Evolutionary conservation across 2,113 vertebrate genomes (phyloP), one percentile per base, ranked within the genome.

Genomic region (Haliaeetus leucogaster): DNA sequence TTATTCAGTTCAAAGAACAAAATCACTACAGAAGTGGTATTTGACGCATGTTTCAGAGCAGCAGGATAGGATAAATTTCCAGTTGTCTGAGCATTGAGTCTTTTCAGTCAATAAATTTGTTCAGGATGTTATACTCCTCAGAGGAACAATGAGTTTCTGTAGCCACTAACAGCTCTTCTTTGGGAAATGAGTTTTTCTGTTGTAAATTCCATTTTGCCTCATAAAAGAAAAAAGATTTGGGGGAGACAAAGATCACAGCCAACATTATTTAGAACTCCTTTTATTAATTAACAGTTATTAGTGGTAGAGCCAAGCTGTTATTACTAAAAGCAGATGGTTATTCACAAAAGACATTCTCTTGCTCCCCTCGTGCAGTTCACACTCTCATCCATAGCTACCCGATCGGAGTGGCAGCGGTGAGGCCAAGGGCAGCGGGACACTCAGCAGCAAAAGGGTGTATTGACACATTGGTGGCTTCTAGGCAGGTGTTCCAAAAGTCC

Each of bases 381-480:
- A 50, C 21, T 8, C 20, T 36, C 2, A 2, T 27, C 58, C 16
- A 8, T 21, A 73, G 67, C 23, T 29, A 42, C 48, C 9, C 1
- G 1, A 12, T 7, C 1, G 1, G 32, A 90, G 15, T 14, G 29
- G 40, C 70, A 65, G 30, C 6, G 2, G 25, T 1, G 3, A 66
- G 30, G 36, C 17, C 21, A 25, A 48, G 42, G 1, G 1, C 58
- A 65, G 13, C 13, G 13, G 30, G 27, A 34, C 47, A 25, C 29
- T 47, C 86, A 48, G n/a, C 19, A 65, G 29, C 42, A 65, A 40
- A 65, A 48, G 30, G 23, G 8, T 1, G 2, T 40, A 23, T 47
- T n/a, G 58, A 42, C 58, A 30, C 30, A 30, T 17, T 17, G 8
- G 26, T 65, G 77, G 30, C 67, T 65, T 65, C 67, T 36, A 56